Evolutionary conservation across 2,797 vertebrate genomes (phyloP).

Genomic region (Enteromius afrohamiltoni): DNA sequence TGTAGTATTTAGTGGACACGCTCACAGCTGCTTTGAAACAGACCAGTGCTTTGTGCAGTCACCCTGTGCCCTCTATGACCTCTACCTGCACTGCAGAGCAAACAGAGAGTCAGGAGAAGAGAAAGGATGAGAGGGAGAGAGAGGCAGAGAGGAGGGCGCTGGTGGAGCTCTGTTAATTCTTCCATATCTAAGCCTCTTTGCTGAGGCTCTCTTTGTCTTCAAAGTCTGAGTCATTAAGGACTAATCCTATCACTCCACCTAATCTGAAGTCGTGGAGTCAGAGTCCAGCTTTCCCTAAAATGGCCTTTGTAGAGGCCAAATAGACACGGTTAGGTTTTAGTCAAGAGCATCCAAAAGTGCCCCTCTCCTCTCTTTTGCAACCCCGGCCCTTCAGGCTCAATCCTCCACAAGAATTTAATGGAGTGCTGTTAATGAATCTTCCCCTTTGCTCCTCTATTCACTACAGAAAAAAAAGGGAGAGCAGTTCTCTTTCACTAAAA

Average conservation of each 20-base stretch:
- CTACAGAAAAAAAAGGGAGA: conserved; percentile 63
- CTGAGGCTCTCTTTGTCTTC: conserved; percentile 99
- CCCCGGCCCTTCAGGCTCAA: conserved; percentile 10
- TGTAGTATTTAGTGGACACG: conserved; percentile 45
- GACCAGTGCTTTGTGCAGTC: conserved; percentile 50
- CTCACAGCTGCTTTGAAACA: conserved; percentile 52
- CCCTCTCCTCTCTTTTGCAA: conserved; percentile 64
- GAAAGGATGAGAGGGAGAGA: conserved; percentile 46
- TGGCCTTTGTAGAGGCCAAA: conserved; percentile 86
- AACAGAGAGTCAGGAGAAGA: conserved; percentile 33
- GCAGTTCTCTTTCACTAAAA: conserved; percentile 69
- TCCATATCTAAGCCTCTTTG: conserved; percentile 99
- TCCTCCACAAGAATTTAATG: conserved; percentile 78
- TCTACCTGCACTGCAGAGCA: conserved; percentile 54
- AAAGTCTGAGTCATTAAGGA: conserved; percentile 99
- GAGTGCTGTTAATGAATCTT: conserved; percentile 88
- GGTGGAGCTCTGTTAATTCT: conserved; percentile 98
- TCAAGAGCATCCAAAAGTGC: conserved; percentile 77
- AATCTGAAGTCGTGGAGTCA: conserved; percentile 92
- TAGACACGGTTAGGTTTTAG: conserved; percentile 82
- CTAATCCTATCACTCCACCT: conserved; percentile 99
- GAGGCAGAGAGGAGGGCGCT: conserved; percentile 68
- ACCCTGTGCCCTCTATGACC: conserved; percentile 49
- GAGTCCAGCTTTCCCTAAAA: conserved; percentile 86
- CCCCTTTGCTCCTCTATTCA: conserved; percentile 70